Conservation (phyloP, 2,888 invertebrate species). For the Margaritifera margaritifera region DNA sequence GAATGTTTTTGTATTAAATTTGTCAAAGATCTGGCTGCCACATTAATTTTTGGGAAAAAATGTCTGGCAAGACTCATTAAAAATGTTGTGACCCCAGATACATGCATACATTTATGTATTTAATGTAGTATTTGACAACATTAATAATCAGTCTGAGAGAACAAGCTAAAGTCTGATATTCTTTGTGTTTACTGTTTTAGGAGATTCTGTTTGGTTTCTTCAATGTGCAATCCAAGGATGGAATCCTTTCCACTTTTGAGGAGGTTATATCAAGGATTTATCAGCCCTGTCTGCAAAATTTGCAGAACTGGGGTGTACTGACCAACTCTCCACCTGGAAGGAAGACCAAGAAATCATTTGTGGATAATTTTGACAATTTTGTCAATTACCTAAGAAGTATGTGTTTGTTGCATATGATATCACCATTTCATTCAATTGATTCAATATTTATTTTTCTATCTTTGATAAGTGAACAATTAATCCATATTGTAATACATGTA, state of each 20-base stretch:
- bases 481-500: no score
- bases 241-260: slow-evolving; percentile 53
- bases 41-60: no score
- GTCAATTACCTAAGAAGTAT: slow-evolving; percentile 56
- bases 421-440: neutral
- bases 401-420: slow-evolving; percentile 9
- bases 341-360: slow-evolving; percentile 52
- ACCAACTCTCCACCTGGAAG: slow-evolving; percentile 52
- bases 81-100: no score
- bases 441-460: no score
- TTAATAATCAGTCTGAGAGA: neutral
- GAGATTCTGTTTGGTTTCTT: slow-evolving; percentile 52
- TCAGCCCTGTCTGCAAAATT: slow-evolving; percentile 41
- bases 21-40: no score
- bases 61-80: no score
- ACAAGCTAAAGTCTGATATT: neutral
- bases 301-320: slow-evolving; percentile 58
- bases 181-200: slow-evolving; percentile 27
- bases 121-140: slow-evolving; percentile 3
- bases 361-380: slow-evolving; percentile 58
- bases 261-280: slow-evolving; percentile 41
- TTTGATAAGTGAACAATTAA: no score
- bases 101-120: neutral
- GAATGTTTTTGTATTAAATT: no score
- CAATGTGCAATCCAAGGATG: slow-evolving; percentile 31